phyloP scores from a whole-genome alignment of 1,140 invertebrate species.

The Oreohelix idahoensis region DNA sequence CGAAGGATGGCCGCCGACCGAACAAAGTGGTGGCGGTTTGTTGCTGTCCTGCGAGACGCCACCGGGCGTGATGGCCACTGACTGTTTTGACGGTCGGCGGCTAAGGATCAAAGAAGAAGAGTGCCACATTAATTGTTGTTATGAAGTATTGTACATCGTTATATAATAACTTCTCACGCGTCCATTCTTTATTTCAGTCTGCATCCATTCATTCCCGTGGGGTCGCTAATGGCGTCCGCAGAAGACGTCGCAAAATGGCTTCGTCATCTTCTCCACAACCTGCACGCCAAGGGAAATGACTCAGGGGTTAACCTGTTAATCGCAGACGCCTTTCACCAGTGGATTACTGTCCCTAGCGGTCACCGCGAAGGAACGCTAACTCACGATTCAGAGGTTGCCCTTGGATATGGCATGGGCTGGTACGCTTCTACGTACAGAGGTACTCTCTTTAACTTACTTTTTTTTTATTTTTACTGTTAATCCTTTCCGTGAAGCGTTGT shows the following conservation, averaged over 20 bases:
- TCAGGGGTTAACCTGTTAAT: conserved; percentile 13
- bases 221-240: conserved; percentile 22
- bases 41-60: no score
- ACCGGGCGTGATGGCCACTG: no score
- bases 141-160: neutral
- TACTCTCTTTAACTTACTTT: neutral
- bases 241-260: conserved; percentile 33
- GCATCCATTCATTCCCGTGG: conserved; percentile 18
- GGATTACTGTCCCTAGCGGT: conserved; percentile 1
- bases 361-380: neutral
- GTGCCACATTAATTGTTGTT: no score
- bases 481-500: no score
- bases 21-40: no score
- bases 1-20: no score
- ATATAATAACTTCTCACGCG: neutral
- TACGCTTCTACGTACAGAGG: conserved; percentile 24
- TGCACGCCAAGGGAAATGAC: conserved; percentile 26
- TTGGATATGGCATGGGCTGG: conserved; percentile 35
- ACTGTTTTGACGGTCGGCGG: no score
- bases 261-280: conserved; percentile 1
- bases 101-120: no score
- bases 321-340: conserved; percentile 26
- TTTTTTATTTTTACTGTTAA: neutral
- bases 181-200: conserved; percentile 6
- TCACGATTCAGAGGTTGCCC: neutral